A percentile compares a stretch with the other conserved stretches of the same genome.
These are phyloP conservation scores for Sturmia bella DNA, from an alignment of 2,888 invertebrate species.

Conservation along the genomic window DNA sequence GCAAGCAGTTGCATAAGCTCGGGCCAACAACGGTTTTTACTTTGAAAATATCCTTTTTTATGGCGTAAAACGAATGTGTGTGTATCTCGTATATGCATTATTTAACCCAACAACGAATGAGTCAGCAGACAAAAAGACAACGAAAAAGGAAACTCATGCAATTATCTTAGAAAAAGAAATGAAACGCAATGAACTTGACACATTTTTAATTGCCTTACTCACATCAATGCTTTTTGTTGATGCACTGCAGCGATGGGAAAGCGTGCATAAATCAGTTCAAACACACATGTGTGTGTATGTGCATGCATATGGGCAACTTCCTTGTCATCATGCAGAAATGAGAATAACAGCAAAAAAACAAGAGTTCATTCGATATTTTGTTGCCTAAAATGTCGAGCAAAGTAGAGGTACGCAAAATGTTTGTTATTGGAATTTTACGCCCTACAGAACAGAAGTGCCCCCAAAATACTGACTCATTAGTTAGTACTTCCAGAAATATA, in stretches of 20 bases:
- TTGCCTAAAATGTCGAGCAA: too few species aligned
- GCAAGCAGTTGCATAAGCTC: neutral
- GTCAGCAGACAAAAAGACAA: conserved; percentile 15
- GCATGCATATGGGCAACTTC: too few species aligned
- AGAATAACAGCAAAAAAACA: too few species aligned
- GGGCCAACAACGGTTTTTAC: neutral
- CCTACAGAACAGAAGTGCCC: too few species aligned
- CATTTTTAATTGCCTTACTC: conserved; percentile 64
- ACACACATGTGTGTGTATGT: too few species aligned
- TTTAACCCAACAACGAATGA: conserved; percentile 11
- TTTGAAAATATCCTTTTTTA: neutral
- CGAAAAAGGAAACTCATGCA: conserved; percentile 37
- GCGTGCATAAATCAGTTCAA: neutral
- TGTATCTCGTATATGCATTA: too few species aligned
- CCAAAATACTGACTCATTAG: too few species aligned
- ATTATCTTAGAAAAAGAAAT: conserved; percentile 22
- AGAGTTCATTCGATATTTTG: too few species aligned
- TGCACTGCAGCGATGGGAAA: conserved; percentile 13
- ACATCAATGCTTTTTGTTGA: conserved; percentile 24
- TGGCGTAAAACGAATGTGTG: conserved; percentile 11
- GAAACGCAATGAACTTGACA: conserved; percentile 62
- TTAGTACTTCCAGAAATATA: too few species aligned
- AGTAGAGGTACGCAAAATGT: too few species aligned
- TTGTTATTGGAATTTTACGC: too few species aligned
- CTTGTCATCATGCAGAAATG: too few species aligned